phyloP scores from a whole-genome alignment of 2,113 vertebrate species.

The Craseonycteris thonglongyai region DNA sequence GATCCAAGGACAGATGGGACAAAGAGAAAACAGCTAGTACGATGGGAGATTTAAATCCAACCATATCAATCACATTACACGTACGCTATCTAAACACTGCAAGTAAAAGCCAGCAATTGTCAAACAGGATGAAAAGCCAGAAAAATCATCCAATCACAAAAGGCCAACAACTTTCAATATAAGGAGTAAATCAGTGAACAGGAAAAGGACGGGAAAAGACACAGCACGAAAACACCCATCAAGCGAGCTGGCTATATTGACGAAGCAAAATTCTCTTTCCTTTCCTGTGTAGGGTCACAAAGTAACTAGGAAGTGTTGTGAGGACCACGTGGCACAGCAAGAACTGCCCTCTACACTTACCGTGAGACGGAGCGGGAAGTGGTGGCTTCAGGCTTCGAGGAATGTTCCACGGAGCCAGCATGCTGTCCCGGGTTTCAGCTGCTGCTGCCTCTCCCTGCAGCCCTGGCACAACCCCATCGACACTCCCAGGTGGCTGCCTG shows the following conservation, averaged over 20 bases:
- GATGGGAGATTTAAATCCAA: background rate
- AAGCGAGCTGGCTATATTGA: background rate
- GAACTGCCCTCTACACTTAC: conserved; percentile 80
- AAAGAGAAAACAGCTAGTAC: background rate
- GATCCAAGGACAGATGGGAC: background rate
- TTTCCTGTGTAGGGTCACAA: background rate
- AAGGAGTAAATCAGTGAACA: background rate
- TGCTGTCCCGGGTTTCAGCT: conserved; percentile 85
- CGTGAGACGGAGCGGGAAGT: conserved; percentile 87
- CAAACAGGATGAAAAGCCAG: background rate
- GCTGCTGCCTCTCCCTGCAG: conserved; percentile 84
- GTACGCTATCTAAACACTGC: background rate
- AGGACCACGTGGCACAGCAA: conserved; percentile 50
- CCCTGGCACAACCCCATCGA: conserved; percentile 82
- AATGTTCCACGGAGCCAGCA: conserved; percentile 83
- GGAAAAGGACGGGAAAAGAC: background rate
- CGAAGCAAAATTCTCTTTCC: background rate
- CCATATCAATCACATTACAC: background rate
- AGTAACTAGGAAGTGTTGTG: background rate
- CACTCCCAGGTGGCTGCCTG: conserved; percentile 82
- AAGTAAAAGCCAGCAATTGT: background rate
- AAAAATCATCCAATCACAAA: background rate
- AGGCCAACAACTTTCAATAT: background rate
- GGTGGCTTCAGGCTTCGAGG: conserved; percentile 83
- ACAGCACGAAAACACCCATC: background rate